Evolutionary conservation across 2,113 vertebrate species (phyloP), one percentile per base, ranked within the genome.

Genomic region (Baryphthengus martii): DNA sequence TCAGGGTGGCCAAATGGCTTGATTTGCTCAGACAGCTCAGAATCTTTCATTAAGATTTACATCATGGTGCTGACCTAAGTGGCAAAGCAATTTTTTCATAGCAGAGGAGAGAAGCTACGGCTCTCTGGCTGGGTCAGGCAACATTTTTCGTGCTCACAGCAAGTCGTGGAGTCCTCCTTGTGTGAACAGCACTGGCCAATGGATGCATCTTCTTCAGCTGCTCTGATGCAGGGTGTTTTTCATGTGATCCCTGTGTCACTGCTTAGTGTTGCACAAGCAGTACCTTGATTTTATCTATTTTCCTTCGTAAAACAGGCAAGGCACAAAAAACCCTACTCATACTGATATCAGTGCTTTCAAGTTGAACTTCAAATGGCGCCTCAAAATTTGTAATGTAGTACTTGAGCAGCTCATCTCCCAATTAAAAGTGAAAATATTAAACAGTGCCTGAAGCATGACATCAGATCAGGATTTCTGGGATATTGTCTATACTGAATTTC

Each of bases 41-140:
- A 93, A 96, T 96, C 92, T 97, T 97, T 96, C 95, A 96, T 93
- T 97, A 96, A 96, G 85, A 96, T 96, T 96, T 96, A 96, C 90
- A 95, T 96, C 56, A 53, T 89, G 81, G 95, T 89, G 85, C 81
- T 97, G 97, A 96, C 93, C 85, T 91, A 86, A 55, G 81, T 91
- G 74, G 85, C 91, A 97, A 97, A 96, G 90, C 84, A 96, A 95
- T 95, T 94, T 96, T 96, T 95, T 95, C 93, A 91, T 26, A 91
- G 89, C 68, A 83, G 93, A 92, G 94, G 72, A 92, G 94, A 92
- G 93, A 93, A 96, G 45, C 62, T 61, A 92, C 44, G 4, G 2
- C 55, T 91, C 45, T 84, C 61, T 17, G 4, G 17, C 28, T 68
- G 79, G 79, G 77, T 96, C 88, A 93, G 62, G 81, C 73, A 93